Percentiles rank a stretch among this genome's conserved stretches.
Conservation (phyloP, 1,140 invertebrate species). For the Drosophila chauvacae region DNA sequence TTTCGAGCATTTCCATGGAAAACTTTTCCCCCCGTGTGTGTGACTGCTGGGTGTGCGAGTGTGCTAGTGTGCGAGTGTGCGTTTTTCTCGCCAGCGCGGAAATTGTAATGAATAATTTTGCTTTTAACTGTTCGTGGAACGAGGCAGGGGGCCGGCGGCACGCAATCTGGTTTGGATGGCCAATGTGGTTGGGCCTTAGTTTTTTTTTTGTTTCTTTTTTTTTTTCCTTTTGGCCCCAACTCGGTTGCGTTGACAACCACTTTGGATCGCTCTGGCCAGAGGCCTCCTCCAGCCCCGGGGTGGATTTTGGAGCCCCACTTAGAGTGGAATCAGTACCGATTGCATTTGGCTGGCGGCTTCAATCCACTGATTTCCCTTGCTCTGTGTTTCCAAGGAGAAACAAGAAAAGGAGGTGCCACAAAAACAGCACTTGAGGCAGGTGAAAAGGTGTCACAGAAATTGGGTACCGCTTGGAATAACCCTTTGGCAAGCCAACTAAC, state of each 20-base stretch:
- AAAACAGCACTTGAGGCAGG: neutral
- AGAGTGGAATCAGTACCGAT: neutral
- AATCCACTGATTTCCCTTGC: neutral
- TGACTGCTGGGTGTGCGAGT: conserved; percentile 30
- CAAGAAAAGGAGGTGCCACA: neutral
- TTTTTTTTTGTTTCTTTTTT: conserved; percentile 59
- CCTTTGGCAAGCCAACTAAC: too few species aligned
- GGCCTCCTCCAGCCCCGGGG: conserved; percentile 1
- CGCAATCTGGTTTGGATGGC: conserved; percentile 68
- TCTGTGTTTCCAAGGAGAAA: neutral
- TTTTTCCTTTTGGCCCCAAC: conserved; percentile 39
- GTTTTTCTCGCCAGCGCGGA: conserved; percentile 62
- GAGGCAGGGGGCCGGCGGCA: conserved; percentile 15
- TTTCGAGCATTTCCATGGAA: conserved; percentile 69
- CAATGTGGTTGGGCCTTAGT: conserved; percentile 45
- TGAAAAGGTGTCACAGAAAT: neutral
- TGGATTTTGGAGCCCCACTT: neutral
- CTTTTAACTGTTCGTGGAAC: conserved; percentile 63
- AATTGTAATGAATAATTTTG: conserved; percentile 82
- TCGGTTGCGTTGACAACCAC: conserved; percentile 65
- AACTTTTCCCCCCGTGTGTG: conserved; percentile 54
- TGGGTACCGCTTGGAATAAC: too few species aligned
- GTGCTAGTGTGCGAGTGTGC: conserved; percentile 36
- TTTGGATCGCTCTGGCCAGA: conserved; percentile 21
- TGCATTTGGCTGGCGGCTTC: conserved; percentile 1